A percentile compares a stretch with the other conserved stretches of the same genome.
phyloP scores from a whole-genome alignment of 2,888 invertebrate genomes.

The Brachycybe producta region DNA sequence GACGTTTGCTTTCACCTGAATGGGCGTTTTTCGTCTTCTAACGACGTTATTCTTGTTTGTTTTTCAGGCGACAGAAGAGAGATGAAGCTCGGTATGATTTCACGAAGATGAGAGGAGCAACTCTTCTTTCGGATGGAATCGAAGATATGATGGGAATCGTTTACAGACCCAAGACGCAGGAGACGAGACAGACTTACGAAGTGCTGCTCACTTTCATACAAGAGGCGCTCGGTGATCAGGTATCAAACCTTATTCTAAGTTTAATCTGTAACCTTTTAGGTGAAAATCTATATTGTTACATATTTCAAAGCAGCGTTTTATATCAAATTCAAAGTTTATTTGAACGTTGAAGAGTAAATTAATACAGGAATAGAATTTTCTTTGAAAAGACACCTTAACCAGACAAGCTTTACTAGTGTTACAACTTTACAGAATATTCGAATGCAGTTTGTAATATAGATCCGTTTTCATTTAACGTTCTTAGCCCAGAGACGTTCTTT shows the following conservation, averaged over 20 bases:
- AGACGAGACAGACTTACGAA: slow-evolving; percentile 94
- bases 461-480: slow-evolving; percentile 18
- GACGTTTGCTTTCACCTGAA: slow-evolving; percentile 29
- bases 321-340: not conserved
- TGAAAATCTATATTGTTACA: too few relatives aligned
- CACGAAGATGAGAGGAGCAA: slow-evolving; percentile 75
- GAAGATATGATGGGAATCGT: slow-evolving; percentile 90
- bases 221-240: slow-evolving; percentile 83
- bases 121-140: slow-evolving; percentile 68
- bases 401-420: too few relatives aligned
- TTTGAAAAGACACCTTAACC: too few relatives aligned
- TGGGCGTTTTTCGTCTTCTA: not conserved
- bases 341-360: too few relatives aligned
- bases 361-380: too few relatives aligned
- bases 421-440: too few relatives aligned
- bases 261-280: not conserved
- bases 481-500: slow-evolving; percentile 84
- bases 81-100: slow-evolving; percentile 87
- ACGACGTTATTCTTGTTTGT: not conserved
- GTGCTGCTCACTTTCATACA: slow-evolving; percentile 91
- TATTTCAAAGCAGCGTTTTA: too few relatives aligned
- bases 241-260: slow-evolving; percentile 21
- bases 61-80: slow-evolving; percentile 59
- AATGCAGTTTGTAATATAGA: too few relatives aligned
- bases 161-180: slow-evolving; percentile 92